Evolutionary conservation across 2,888 invertebrate genomes (phyloP).

Genomic region (Andrena flavipes): DNA sequence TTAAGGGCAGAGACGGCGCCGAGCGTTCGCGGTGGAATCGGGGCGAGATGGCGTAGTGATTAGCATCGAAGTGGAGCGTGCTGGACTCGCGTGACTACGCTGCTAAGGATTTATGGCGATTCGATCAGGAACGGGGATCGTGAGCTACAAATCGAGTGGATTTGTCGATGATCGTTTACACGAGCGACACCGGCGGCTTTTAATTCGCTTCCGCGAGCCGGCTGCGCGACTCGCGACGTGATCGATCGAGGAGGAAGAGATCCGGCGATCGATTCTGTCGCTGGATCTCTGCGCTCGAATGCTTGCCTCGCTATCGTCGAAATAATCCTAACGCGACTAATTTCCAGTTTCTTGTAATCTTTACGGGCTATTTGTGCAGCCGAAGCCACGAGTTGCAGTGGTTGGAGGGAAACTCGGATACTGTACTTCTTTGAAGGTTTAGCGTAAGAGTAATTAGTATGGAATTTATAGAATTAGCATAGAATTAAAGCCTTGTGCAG

Average conservation of each 20-base stretch:
- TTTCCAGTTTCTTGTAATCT: neutral
- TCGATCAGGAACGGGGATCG: constrained; percentile 36
- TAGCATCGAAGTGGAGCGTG: constrained; percentile 46
- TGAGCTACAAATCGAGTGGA: constrained; percentile 46
- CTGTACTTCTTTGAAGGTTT: too few species aligned
- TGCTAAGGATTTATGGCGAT: constrained; percentile 56
- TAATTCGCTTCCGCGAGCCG: constrained; percentile 1
- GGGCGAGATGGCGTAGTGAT: constrained; percentile 37
- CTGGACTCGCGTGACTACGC: constrained; percentile 55
- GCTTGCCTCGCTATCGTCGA: too few species aligned
- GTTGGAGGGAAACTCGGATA: too few species aligned
- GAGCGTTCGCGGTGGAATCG: neutral
- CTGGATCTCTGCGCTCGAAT: neutral
- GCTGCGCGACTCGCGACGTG: neutral
- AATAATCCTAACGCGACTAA: neutral
- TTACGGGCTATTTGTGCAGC: too few species aligned
- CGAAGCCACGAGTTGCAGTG: too few species aligned
- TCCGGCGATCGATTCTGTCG: constrained; percentile 4
- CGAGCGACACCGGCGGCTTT: constrained; percentile 21
- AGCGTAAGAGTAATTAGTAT: too few species aligned
- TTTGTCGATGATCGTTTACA: constrained; percentile 52
- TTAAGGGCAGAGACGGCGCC: constrained; percentile 6
- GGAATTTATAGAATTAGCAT: too few species aligned
- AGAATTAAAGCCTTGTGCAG: too few species aligned
- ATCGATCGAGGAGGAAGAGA: constrained; percentile 1